These are phyloP conservation scores for Camponotus floridanus DNA, from an alignment of 1,140 invertebrate genomes.

Conservation along the genomic window DNA sequence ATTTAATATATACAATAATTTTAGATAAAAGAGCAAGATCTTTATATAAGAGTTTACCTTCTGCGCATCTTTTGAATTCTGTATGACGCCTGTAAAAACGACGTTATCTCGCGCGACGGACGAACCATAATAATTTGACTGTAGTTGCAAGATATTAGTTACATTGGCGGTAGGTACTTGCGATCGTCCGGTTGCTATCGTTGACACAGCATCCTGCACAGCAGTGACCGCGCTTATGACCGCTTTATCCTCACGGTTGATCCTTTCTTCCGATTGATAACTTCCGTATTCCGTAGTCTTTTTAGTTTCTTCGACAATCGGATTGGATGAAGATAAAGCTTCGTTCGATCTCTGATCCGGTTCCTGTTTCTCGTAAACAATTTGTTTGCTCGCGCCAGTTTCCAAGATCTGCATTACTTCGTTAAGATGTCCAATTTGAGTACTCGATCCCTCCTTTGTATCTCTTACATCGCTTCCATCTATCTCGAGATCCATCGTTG, in stretches of 20 bases:
- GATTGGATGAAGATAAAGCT: background rate
- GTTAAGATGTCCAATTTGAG: background rate
- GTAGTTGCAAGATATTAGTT: conserved; percentile 53
- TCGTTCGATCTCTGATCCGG: background rate
- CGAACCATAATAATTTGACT: conserved; percentile 57
- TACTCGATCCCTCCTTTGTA: background rate
- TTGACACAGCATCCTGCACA: conserved; percentile 5
- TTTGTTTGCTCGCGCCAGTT: background rate
- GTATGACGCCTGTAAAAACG: background rate
- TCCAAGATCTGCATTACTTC: background rate
- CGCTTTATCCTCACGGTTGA: background rate
- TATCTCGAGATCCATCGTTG: conserved; percentile 14
- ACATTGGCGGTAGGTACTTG: conserved; percentile 36
- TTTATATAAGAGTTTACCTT: conserved; percentile 29
- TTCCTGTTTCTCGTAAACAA: background rate
- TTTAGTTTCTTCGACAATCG: conserved; percentile 8
- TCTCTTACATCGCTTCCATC: background rate
- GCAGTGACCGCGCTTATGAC: background rate
- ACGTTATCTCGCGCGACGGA: conserved; percentile 4
- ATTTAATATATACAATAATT: background rate
- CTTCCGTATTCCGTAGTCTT: background rate
- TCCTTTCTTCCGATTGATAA: background rate
- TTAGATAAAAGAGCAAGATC: background rate
- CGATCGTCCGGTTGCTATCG: background rate
- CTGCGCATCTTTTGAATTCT: background rate